Evolutionary conservation across 2,113 vertebrate species (phyloP).

Genomic region (Condylura cristata): DNA sequence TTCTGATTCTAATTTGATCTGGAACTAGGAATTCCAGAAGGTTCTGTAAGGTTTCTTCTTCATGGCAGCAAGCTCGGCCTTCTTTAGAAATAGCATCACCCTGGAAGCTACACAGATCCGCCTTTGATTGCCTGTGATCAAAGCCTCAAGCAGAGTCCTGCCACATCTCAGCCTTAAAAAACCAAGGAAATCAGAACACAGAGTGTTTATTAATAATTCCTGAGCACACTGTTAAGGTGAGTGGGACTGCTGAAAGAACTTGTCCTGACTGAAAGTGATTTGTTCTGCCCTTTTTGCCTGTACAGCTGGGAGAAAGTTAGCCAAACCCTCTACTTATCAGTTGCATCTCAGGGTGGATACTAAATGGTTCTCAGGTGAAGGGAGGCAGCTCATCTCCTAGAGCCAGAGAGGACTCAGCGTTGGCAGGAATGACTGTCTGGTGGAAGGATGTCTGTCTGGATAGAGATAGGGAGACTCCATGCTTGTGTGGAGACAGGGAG

Average conservation of each 20-base stretch:
- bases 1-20: slow-evolving; percentile 46
- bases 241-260: slow-evolving; percentile 41
- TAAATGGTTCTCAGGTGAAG: neutral
- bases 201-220: slow-evolving; percentile 48
- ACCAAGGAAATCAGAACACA: slow-evolving; percentile 20
- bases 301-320: neutral
- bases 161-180: slow-evolving; percentile 43
- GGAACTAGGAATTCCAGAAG: neutral
- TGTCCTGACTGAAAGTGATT: slow-evolving; percentile 33
- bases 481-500: neutral
- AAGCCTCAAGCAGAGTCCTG: slow-evolving; percentile 7
- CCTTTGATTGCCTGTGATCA: slow-evolving; percentile 75
- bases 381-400: neutral
- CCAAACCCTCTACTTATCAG: neutral
- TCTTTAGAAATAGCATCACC: neutral
- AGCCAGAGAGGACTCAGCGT: neutral
- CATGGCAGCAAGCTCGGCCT: neutral
- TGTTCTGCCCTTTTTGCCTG: slow-evolving; percentile 9
- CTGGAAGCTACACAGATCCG: slow-evolving; percentile 35
- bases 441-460: neutral
- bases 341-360: neutral
- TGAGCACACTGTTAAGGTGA: slow-evolving; percentile 46
- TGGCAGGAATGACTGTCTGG: too few species aligned
- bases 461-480: neutral
- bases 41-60: neutral